Percentiles rank a stretch among this genome's conserved stretches.
Conservation (phyloP, 2,113 vertebrate genomes). For the Mellivora capensis region DNA sequence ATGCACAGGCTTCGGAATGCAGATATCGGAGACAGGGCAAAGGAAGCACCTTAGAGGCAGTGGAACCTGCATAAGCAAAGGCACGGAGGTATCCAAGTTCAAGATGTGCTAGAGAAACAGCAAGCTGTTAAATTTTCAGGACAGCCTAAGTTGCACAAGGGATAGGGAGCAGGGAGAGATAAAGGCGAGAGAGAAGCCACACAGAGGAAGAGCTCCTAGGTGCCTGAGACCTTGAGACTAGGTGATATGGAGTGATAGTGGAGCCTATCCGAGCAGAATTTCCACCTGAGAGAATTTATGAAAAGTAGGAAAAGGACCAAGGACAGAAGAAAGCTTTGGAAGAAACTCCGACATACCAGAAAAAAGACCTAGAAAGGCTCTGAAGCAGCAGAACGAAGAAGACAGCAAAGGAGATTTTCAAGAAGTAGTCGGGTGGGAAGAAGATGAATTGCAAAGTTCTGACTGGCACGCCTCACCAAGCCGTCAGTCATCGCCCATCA, state of each 20-base stretch:
- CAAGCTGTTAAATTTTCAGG: not conserved
- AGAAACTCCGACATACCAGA: not conserved
- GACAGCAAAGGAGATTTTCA: not conserved
- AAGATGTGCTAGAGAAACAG: not conserved
- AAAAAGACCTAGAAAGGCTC: not conserved
- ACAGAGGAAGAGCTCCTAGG: not conserved
- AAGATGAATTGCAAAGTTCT: not conserved
- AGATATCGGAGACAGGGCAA: not conserved
- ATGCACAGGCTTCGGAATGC: not conserved
- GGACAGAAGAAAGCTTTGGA: not conserved
- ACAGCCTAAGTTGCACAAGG: not conserved
- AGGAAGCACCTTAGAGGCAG: not conserved
- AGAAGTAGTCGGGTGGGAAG: not conserved
- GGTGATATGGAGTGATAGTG: not conserved
- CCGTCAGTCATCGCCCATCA: not conserved
- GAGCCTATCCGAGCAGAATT: not conserved
- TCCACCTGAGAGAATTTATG: not conserved
- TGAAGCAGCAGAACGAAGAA: not conserved
- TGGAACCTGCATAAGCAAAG: not conserved
- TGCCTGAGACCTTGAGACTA: not conserved
- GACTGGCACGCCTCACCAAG: not conserved
- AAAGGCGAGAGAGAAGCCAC: not conserved
- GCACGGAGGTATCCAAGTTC: not conserved
- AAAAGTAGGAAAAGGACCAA: not conserved
- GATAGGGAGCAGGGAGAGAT: not conserved